phyloP scores from a whole-genome alignment of 1,140 invertebrate genomes.

The Ectropis grisescens region DNA sequence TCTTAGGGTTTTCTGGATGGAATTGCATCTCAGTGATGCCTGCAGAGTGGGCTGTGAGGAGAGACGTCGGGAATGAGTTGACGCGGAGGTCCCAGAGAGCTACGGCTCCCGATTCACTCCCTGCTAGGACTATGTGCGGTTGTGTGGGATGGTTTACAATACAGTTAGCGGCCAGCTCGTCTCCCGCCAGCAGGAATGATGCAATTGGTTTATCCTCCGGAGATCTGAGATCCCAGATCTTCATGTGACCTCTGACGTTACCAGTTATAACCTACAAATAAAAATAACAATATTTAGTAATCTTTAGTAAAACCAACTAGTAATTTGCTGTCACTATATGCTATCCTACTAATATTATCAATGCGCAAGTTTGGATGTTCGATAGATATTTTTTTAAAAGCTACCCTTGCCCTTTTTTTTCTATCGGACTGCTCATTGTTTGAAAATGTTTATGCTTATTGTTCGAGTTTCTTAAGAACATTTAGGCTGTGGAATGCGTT shows the following conservation, averaged over 20 bases:
- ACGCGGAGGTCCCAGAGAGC: conserved; percentile 92
- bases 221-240: conserved; percentile 86
- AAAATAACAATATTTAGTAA: conserved; percentile 71
- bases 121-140: conserved; percentile 84
- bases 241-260: conserved; percentile 88
- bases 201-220: conserved; percentile 71
- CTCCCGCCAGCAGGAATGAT: conserved; percentile 76
- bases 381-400: no score
- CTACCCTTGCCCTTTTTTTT: no score
- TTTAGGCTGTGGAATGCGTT: no score
- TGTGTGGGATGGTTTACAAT: conserved; percentile 88
- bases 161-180: conserved; percentile 79
- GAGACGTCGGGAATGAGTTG: conserved; percentile 83
- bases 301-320: conserved; percentile 83
- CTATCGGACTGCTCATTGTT: no score
- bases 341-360: conserved; percentile 74
- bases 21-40: conserved; percentile 87
- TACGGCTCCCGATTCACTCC: conserved; percentile 84
- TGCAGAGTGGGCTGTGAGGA: conserved; percentile 82
- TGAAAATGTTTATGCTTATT: no score
- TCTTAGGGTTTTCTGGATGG: conserved; percentile 85
- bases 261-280: conserved; percentile 77
- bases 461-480: no score
- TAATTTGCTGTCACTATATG: conserved; percentile 85
- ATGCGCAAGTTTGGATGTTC: no score